Conservation (phyloP, 1,140 invertebrate species). For the Drosophila micromelanica region DNA sequence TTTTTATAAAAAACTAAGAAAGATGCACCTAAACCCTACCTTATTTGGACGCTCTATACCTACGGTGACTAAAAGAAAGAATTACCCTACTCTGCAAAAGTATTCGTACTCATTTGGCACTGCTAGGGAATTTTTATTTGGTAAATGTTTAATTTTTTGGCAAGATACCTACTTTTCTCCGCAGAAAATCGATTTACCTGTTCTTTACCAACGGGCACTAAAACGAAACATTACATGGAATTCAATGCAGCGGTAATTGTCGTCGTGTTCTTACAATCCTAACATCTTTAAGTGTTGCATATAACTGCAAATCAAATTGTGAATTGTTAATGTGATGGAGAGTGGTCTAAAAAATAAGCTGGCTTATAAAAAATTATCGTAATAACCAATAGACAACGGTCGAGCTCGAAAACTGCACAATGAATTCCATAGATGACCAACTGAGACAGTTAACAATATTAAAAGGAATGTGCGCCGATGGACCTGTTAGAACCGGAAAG, state of each 20-base stretch:
- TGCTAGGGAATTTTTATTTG: too few relatives aligned
- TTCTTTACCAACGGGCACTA: too few relatives aligned
- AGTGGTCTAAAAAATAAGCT: background rate
- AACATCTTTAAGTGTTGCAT: background rate
- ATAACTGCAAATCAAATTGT: background rate
- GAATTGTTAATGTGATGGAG: background rate
- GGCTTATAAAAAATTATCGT: background rate
- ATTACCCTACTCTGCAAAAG: too few relatives aligned
- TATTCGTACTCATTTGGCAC: too few relatives aligned
- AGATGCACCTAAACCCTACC: too few relatives aligned
- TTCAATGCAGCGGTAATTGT: background rate
- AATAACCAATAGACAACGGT: background rate
- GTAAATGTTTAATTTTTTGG: too few relatives aligned
- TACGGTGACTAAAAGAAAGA: too few relatives aligned
- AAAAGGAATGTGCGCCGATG: slow-evolving; percentile 9
- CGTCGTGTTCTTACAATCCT: background rate
- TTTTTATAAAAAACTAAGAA: too few relatives aligned
- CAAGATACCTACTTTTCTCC: too few relatives aligned
- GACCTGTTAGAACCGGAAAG: slow-evolving; percentile 38
- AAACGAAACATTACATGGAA: background rate
- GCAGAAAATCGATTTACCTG: too few relatives aligned
- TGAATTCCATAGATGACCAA: slow-evolving; percentile 23
- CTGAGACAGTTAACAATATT: slow-evolving; percentile 19
- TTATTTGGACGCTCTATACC: too few relatives aligned
- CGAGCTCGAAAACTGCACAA: background rate